Evolutionary conservation across 2,113 vertebrate genomes (phyloP).

Genomic region (Mustelus asterias): DNA sequence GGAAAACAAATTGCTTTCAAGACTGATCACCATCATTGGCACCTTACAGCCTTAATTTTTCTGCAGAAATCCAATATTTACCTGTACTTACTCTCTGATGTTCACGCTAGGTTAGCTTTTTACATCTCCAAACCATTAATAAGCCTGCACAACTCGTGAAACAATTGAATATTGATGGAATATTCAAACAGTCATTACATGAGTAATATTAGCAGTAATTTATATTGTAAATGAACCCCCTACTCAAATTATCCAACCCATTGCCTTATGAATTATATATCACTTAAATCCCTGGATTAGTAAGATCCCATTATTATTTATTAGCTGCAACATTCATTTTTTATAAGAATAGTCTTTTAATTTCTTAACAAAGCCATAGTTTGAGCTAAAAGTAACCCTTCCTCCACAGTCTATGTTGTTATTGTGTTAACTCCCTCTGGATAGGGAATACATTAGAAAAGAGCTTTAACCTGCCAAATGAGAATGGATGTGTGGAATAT

Average conservation of each 20-base stretch:
- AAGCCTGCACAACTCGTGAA: not conserved
- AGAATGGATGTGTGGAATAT: not conserved
- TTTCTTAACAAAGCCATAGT: not conserved
- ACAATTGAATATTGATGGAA: slow-evolving; percentile 35
- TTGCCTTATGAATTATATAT: slow-evolving; percentile 36
- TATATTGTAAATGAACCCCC: slow-evolving; percentile 35
- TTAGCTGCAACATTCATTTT: slow-evolving; percentile 32
- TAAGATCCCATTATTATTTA: slow-evolving; percentile 36
- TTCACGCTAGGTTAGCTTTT: slow-evolving; percentile 13
- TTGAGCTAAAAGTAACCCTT: not conserved
- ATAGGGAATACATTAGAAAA: not conserved
- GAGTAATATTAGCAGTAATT: slow-evolving; percentile 36
- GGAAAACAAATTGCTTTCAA: not conserved
- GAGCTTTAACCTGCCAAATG: not conserved
- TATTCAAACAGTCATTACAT: slow-evolving; percentile 35
- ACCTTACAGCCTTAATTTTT: not conserved
- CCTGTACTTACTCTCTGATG: slow-evolving; percentile 3
- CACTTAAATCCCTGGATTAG: slow-evolving; percentile 34
- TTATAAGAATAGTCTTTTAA: slow-evolving; percentile 29
- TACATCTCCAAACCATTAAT: slow-evolving; percentile 19
- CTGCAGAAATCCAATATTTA: not conserved
- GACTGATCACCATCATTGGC: not conserved
- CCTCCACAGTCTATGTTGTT: not conserved
- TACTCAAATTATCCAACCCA: slow-evolving; percentile 33
- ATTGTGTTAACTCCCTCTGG: not conserved